Percentiles rank a stretch among this genome's conserved stretches.
These are phyloP conservation scores for Busseola fusca DNA, from an alignment of 2,888 invertebrate genomes.

Conservation along the genomic window DNA sequence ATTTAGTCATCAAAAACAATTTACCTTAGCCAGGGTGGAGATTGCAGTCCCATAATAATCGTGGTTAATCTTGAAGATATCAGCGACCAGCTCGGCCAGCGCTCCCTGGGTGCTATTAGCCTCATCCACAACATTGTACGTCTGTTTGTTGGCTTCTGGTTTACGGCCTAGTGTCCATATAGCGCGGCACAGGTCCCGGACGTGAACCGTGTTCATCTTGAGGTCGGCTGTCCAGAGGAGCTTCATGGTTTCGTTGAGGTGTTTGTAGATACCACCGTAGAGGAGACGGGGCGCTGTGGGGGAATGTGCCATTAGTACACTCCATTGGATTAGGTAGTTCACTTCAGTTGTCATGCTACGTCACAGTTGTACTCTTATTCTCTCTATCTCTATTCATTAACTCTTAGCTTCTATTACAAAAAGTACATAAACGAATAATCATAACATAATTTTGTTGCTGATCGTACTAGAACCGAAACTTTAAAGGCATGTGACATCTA, in stretches of 20 bases:
- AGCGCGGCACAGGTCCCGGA: conserved; percentile 94
- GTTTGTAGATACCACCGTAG: conserved; percentile 96
- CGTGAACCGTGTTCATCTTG: conserved; percentile 96
- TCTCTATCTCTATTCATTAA: too few relatives aligned
- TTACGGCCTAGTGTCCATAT: conserved; percentile 92
- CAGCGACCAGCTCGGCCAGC: conserved; percentile 93
- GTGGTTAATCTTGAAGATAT: conserved; percentile 95
- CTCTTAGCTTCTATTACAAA: too few relatives aligned
- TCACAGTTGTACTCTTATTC: too few relatives aligned
- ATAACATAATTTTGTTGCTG: too few relatives aligned
- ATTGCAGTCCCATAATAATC: conserved; percentile 96
- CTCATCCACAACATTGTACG: conserved; percentile 95
- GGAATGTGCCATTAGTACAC: background rate
- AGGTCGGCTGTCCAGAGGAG: conserved; percentile 96
- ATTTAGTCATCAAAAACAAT: background rate
- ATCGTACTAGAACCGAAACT: too few relatives aligned
- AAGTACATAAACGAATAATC: too few relatives aligned
- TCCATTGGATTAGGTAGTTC: too few relatives aligned
- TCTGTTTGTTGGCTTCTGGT: conserved; percentile 88
- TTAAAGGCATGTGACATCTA: too few relatives aligned
- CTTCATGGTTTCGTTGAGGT: conserved; percentile 96
- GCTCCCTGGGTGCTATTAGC: conserved; percentile 95
- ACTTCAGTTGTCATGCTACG: too few relatives aligned
- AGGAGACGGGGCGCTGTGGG: conserved; percentile 93
- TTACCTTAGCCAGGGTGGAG: conserved; percentile 94